Base-by-base conservation (phyloP, 1,140 invertebrate species). In the Nephotettix cincticeps region DNA sequence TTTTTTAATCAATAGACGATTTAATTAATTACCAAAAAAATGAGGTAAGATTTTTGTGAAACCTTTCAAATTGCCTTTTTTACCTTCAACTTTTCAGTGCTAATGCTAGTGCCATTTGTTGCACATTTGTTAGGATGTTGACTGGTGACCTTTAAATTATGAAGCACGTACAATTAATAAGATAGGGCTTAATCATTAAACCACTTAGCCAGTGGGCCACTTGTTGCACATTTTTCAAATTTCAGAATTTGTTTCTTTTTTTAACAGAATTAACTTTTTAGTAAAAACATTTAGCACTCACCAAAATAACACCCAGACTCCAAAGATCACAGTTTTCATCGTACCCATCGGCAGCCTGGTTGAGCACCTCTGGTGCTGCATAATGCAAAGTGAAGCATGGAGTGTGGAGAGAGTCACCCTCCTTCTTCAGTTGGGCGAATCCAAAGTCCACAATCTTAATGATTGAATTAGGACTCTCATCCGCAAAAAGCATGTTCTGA, bases 401-500 rank as follows among this genome's bases (percentile, higher is more conserved):
- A 0, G 93, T 94, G 75, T 88, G 89, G 77, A 93, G 83, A 65
- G 86, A 83, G 74, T 88, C 89, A 21, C 84, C 81, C 73, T 86
- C 84, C 11, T 87, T 85, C 75, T 88, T 86, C 76, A 91, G 81
- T 30, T 93, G 85, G 17, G 94, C 92, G 84, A 95, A 96, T 40
- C 95, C 94, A 85, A 97, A 97, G 80, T 97, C 94, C 0, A 97
- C 90, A 27, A 97, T 86, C 80, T 94, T 94, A 0, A 95, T 85
- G 63, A 89, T 85, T 0, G 91, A 87, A 69, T 89, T 85, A 6
- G 88, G 85, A 25, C 82, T 80, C 11, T 82, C 76, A 71, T 87
- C 83, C 32, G 86, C 86, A 76, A 93, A 95, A 1, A 94, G 80
- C 9, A 95, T 82, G 81, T 95, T 95, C 84, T 88, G 76, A 21